phyloP scores from a whole-genome alignment of 2,113 vertebrate species.

The Nerophis ophidion region DNA sequence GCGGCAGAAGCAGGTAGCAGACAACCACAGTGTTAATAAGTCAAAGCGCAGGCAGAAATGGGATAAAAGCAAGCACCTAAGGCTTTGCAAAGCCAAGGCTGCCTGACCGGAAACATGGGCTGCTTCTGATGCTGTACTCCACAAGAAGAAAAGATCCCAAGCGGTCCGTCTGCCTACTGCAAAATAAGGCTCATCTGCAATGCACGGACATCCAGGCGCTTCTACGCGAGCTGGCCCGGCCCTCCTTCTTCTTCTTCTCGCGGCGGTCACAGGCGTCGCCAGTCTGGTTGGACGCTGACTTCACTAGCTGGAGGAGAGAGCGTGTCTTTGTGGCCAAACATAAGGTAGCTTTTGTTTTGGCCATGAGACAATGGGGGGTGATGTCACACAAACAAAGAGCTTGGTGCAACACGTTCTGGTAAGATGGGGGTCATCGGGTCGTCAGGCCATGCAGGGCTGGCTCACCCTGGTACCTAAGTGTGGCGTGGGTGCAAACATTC shows the following conservation, averaged over 20 bases:
- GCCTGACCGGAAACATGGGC: slow-evolving; percentile 77
- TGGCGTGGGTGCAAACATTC: slow-evolving; percentile 41
- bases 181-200: slow-evolving; percentile 46
- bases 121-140: slow-evolving; percentile 56
- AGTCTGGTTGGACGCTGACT: slow-evolving; percentile 37
- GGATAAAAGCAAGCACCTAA: slow-evolving; percentile 72
- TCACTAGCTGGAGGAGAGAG: slow-evolving; percentile 45
- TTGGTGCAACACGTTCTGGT: slow-evolving; percentile 30
- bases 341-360: slow-evolving; percentile 67
- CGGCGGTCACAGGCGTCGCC: slow-evolving; percentile 54
- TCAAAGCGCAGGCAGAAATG: slow-evolving; percentile 56
- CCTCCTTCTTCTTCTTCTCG: slow-evolving; percentile 50
- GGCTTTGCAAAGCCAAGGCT: slow-evolving; percentile 79
- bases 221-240: slow-evolving; percentile 48
- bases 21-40: slow-evolving; percentile 66
- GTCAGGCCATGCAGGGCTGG: slow-evolving; percentile 52
- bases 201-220: slow-evolving; percentile 40
- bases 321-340: slow-evolving; percentile 59
- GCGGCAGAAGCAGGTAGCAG: slow-evolving; percentile 56
- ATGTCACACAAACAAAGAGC: slow-evolving; percentile 68
- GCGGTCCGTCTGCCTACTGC: slow-evolving; percentile 19
- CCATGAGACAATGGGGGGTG: slow-evolving; percentile 60
- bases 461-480: slow-evolving; percentile 58
- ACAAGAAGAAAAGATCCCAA: slow-evolving; percentile 48
- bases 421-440: slow-evolving; percentile 26